These are phyloP conservation scores for Xestia sexstrigata DNA, from an alignment of 2,888 invertebrate species.

Conservation along the genomic window DNA sequence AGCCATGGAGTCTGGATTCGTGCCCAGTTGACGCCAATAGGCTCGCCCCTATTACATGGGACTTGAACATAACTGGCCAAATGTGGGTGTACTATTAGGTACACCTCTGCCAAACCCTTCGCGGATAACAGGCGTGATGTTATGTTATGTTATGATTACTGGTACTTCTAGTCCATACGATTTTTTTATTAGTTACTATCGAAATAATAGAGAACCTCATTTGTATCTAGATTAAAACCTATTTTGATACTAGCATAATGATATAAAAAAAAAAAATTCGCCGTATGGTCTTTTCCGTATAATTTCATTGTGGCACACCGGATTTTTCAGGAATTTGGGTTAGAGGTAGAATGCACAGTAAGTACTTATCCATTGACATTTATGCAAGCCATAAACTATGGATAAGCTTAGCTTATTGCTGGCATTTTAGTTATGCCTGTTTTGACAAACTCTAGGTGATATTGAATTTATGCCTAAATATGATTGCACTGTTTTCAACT, in stretches of 20 bases:
- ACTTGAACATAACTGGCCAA: too few species aligned
- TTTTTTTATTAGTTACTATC: background rate
- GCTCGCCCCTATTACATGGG: too few species aligned
- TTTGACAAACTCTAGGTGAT: background rate
- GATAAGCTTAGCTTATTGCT: conserved; percentile 3
- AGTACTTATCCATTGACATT: conserved; percentile 21
- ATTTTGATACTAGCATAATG: too few species aligned
- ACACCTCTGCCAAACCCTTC: too few species aligned
- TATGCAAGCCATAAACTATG: conserved; percentile 2
- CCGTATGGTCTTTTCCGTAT: background rate
- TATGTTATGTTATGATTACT: too few species aligned
- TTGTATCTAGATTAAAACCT: background rate
- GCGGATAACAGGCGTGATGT: too few species aligned
- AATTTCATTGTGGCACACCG: background rate
- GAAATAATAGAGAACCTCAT: background rate
- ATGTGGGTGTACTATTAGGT: too few species aligned
- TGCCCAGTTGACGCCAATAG: too few species aligned
- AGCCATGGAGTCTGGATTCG: too few species aligned
- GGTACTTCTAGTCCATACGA: background rate
- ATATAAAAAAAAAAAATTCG: too few species aligned
- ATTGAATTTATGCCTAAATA: too few species aligned
- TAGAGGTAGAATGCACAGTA: background rate
- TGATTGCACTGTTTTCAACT: too few species aligned
- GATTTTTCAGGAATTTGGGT: background rate
- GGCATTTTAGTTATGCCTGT: conserved; percentile 4